phyloP scores from a whole-genome alignment of 2,797 vertebrate species.

The Ctenosaura bakeri region DNA sequence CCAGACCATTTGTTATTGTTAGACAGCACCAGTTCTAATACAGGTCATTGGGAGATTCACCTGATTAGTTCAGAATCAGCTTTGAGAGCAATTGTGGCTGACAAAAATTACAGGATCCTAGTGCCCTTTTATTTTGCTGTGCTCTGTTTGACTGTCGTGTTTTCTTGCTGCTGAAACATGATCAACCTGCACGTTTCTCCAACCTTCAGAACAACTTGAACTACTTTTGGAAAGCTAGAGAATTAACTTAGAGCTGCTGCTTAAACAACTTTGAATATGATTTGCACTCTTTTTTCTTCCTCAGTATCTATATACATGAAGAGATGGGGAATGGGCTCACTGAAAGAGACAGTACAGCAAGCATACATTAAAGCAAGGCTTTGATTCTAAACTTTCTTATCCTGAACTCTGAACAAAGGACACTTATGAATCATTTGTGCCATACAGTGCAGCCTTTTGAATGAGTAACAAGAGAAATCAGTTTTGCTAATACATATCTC shows the following conservation, averaged over 20 bases:
- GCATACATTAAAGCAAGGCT: conserved; percentile 78
- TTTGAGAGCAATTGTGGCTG: not conserved
- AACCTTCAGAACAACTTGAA: conserved; percentile 74
- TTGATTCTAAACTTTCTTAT: conserved; percentile 80
- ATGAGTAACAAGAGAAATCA: conserved; percentile 82
- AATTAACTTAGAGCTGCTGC: conserved; percentile 77
- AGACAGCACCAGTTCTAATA: not conserved
- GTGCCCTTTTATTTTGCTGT: conserved; percentile 63
- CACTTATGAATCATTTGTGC: conserved; percentile 82
- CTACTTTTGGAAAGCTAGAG: conserved; percentile 74
- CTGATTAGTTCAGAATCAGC: not conserved
- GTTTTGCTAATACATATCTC: conserved; percentile 79
- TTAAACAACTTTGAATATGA: conserved; percentile 78
- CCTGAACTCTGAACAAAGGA: conserved; percentile 81
- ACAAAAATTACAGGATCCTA: conserved; percentile 16
- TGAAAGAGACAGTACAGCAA: conserved; percentile 77
- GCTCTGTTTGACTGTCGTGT: conserved; percentile 69
- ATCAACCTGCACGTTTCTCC: conserved; percentile 61
- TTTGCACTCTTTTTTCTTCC: conserved; percentile 51
- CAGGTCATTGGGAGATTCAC: not conserved
- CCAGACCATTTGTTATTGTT: not conserved
- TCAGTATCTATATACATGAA: conserved; percentile 60
- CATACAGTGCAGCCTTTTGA: conserved; percentile 80
- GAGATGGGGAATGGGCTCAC: conserved; percentile 71
- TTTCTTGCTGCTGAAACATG: conserved; percentile 72